These are phyloP conservation scores for Oscheius sp. DNA, from an alignment of 1,140 invertebrate species.

Conservation along the genomic window DNA sequence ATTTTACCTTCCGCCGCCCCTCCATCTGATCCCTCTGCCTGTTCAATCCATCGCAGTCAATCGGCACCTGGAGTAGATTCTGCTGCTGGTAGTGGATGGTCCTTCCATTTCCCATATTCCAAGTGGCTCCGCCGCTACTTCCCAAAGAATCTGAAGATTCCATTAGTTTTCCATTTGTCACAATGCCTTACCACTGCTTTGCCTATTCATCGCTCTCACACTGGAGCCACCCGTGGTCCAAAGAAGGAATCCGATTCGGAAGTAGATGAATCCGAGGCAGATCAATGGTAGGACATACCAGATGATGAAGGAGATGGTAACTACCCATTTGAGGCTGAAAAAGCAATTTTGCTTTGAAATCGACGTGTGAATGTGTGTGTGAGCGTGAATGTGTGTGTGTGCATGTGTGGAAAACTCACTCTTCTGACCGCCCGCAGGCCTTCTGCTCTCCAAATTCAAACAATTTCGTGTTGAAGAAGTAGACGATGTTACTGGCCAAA, in stretches of 20 bases:
- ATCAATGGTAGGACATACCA: slow-evolving; percentile 56
- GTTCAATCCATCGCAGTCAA: neutral
- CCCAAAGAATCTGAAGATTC: slow-evolving; percentile 16
- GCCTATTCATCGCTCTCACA: slow-evolving; percentile 29
- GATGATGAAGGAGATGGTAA: slow-evolving; percentile 49
- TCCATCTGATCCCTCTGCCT: slow-evolving; percentile 14
- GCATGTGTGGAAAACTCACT: too few species aligned
- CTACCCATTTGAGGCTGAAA: slow-evolving; percentile 40
- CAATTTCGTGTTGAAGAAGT: slow-evolving; percentile 51
- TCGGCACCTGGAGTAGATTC: slow-evolving; percentile 29
- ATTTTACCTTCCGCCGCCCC: slow-evolving; percentile 18
- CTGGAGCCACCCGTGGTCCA: slow-evolving; percentile 46
- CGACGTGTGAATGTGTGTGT: too few species aligned
- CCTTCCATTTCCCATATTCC: slow-evolving; percentile 33
- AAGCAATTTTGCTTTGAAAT: too few species aligned
- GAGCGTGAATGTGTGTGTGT: too few species aligned
- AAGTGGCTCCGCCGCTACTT: slow-evolving; percentile 4
- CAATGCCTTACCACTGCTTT: slow-evolving; percentile 14
- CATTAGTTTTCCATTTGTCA: neutral
- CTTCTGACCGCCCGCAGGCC: neutral
- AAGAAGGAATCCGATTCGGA: slow-evolving; percentile 54
- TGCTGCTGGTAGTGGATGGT: slow-evolving; percentile 21
- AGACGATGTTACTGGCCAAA: slow-evolving; percentile 45
- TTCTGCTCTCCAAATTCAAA: neutral
- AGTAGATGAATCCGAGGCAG: slow-evolving; percentile 51